Base-by-base conservation (phyloP, 2,797 vertebrate species). In the Gadopsis bispinosus region DNA sequence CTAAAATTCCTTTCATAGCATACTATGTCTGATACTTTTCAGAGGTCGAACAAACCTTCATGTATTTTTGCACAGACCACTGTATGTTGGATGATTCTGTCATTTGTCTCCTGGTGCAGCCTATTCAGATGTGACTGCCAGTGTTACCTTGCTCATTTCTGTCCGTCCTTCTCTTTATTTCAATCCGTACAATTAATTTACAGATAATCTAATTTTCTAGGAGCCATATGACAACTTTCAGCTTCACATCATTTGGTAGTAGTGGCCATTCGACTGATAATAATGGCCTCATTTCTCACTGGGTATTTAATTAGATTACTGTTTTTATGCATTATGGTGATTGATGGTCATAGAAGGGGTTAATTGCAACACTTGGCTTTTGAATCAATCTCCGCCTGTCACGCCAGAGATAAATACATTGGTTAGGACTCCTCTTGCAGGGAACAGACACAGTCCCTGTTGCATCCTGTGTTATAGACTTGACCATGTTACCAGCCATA, bases 331-430 rank as follows among this genome's bases (percentile, higher is more conserved):
- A 77, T 84, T 73, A 72, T 60, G 33, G 17, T 90, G 88, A 93
- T 83, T 85, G 89, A 93, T 89, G 84, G 79, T 65, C 56, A 53
- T 37, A 66, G 65, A 77, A 86, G 77, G 86, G 89, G 89, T 92
- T 88, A 91, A 91, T 91, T 89, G 80, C 69, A 19, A 88, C 83
- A 87, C 88, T 90, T 86, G 82, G 78, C 82, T 87, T 83, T 66
- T 73, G 70, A 85, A 86, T 84, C 84, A 86, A 83, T 87, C 87
- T 75, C 65, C 45, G 7, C 39, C 62, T 64, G 69, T 85, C 82
- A 86, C 13, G 72, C 77, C 74, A 83, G 31, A 91, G 85, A 91
- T 78, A 73, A 85, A 84, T 80, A 69, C 63, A 5, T 29, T 43
- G 77, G 59, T 76, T 19, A 55, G 69, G 68, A 17, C 22, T 68